A percentile compares a stretch with the other conserved stretches of the same genome.
These are phyloP conservation scores for Chloroceryle aenea DNA, from an alignment of 2,113 vertebrate genomes.

Conservation along the genomic window DNA sequence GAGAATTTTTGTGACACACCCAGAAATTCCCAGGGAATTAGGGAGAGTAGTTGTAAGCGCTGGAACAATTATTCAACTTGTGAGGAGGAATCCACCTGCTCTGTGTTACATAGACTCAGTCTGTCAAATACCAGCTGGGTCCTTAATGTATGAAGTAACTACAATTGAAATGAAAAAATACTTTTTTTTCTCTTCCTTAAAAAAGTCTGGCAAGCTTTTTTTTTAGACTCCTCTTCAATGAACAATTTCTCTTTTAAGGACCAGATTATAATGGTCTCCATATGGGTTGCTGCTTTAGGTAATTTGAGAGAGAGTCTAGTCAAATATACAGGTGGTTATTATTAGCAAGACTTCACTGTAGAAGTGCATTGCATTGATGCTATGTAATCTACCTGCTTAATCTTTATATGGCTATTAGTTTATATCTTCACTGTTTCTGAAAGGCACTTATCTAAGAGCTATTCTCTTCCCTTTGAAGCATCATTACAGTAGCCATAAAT, in stretches of 20 bases:
- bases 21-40: not conserved
- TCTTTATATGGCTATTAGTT: not conserved
- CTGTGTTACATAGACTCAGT: not conserved
- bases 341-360: not conserved
- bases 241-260: not conserved
- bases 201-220: not conserved
- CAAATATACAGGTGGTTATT: not conserved
- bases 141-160: not conserved
- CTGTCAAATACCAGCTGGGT: not conserved
- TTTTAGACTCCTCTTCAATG: not conserved
- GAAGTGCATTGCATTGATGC: not conserved
- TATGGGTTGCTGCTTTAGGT: not conserved
- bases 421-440: not conserved
- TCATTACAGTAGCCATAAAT: not conserved
- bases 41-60: not conserved
- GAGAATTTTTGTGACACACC: not conserved
- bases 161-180: not conserved
- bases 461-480: not conserved
- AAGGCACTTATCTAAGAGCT: not conserved
- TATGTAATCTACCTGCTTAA: not conserved
- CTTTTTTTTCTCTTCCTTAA: not conserved
- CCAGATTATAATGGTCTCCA: not conserved
- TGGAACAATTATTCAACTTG: not conserved
- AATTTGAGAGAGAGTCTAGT: not conserved
- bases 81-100: not conserved